Percentiles rank a stretch among this genome's conserved stretches.
Evolutionary conservation across 2,113 vertebrate genomes (phyloP).

Genomic region (Coreoperca whiteheadi): DNA sequence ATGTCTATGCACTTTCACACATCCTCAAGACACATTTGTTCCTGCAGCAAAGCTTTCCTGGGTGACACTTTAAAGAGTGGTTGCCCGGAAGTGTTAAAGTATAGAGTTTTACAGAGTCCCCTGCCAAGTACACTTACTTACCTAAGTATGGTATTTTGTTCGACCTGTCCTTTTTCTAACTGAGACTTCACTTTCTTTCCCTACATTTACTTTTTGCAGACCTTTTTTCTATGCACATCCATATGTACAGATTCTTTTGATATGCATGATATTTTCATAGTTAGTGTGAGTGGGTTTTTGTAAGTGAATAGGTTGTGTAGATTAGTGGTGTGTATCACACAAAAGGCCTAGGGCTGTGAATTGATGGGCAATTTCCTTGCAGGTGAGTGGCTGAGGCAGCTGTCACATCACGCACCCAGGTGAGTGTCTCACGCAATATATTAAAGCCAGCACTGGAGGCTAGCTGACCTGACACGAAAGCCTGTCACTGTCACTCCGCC

Average conservation of each 20-base stretch:
- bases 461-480: conserved; percentile 44
- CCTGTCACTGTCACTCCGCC: conserved; percentile 30
- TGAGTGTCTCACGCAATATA: conserved; percentile 55
- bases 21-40: conserved; percentile 12
- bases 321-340: conserved; percentile 11
- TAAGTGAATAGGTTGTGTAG: conserved; percentile 19
- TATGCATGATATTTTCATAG: conserved; percentile 9
- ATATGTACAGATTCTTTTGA: conserved; percentile 5
- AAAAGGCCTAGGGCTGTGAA: conserved; percentile 60
- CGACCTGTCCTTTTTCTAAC: background rate
- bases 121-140: background rate
- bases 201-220: background rate
- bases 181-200: background rate
- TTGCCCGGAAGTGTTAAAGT: conserved; percentile 15
- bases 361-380: conserved; percentile 62
- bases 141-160: conserved; percentile 2
- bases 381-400: conserved; percentile 45
- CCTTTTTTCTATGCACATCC: background rate
- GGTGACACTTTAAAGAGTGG: background rate
- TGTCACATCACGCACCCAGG: conserved; percentile 48
- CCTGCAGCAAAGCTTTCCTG: background rate
- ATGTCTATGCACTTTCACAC: conserved; percentile 11
- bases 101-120: conserved; percentile 8
- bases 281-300: conserved; percentile 4
- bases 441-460: conserved; percentile 62